Percentiles rank a stretch among this genome's conserved stretches.
Evolutionary conservation across 2,113 vertebrate genomes (phyloP).

Genomic region (Charina bottae): DNA sequence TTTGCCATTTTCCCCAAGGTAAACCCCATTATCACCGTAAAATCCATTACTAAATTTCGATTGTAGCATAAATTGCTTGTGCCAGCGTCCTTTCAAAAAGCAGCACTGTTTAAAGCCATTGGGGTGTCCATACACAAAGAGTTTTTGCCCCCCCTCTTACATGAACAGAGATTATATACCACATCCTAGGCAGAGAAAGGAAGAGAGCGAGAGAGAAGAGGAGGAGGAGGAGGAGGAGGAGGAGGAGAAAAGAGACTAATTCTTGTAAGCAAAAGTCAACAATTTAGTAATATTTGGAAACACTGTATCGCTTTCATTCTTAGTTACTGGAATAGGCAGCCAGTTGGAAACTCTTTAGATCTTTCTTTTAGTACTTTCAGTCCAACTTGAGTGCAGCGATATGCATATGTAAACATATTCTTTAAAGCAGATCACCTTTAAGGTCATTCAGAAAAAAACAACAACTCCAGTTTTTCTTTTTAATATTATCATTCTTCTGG

Average conservation of each 20-base stretch:
- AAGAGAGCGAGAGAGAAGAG: slow-evolving; percentile 57
- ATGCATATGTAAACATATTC: slow-evolving; percentile 99
- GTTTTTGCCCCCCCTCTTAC: slow-evolving; percentile 79
- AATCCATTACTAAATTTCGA: slow-evolving; percentile 82
- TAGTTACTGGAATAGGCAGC: slow-evolving; percentile 75
- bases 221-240: slow-evolving; percentile 29
- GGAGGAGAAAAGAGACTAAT: slow-evolving; percentile 75
- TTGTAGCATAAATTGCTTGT: slow-evolving; percentile 82
- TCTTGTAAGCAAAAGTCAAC: slow-evolving; percentile 86
- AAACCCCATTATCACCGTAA: slow-evolving; percentile 78
- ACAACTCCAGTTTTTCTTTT: slow-evolving; percentile 69
- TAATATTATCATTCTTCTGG: slow-evolving; percentile 76
- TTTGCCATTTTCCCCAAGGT: slow-evolving; percentile 74
- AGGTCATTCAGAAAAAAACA: slow-evolving; percentile 85
- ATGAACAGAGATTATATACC: slow-evolving; percentile 80
- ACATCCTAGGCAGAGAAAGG: slow-evolving; percentile 85
- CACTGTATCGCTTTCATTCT: slow-evolving; percentile 72
- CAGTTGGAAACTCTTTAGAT: slow-evolving; percentile 74
- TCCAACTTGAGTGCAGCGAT: slow-evolving; percentile 89
- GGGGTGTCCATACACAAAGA: slow-evolving; percentile 80
- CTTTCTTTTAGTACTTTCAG: slow-evolving; percentile 74
- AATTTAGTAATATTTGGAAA: slow-evolving; percentile 79
- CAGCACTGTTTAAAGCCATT: slow-evolving; percentile 82
- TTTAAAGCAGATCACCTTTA: slow-evolving; percentile 89
- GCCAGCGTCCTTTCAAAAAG: slow-evolving; percentile 85